phyloP scores from a whole-genome alignment of 64 coral and sea anemone genomes.

The Dendrophyllia cribrosa region DNA sequence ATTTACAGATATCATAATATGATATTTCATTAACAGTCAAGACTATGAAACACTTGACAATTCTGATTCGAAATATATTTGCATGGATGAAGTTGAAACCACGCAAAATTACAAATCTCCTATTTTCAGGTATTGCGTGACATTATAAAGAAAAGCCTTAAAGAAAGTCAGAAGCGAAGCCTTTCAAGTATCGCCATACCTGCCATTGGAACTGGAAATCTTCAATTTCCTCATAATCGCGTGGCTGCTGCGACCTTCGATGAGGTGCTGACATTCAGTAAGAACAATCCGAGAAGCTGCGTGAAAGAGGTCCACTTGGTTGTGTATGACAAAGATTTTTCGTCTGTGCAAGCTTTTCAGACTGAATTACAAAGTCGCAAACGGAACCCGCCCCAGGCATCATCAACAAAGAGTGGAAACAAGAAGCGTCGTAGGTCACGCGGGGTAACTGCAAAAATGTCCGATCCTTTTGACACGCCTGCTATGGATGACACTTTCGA shows the following conservation, averaged over 20 bases:
- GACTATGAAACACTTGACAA: too few relatives aligned
- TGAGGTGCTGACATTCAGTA: slow-evolving; percentile 39
- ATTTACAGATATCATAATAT: too few relatives aligned
- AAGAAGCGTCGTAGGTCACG: neutral
- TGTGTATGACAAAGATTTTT: slow-evolving; percentile 44
- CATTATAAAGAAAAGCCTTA: slow-evolving; percentile 46
- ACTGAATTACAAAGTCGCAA: slow-evolving; percentile 12
- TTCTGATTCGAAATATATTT: too few relatives aligned
- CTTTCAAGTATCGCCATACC: slow-evolving; percentile 36
- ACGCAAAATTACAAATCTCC: too few relatives aligned
- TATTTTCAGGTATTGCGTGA: slow-evolving; percentile 22
- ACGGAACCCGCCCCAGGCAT: neutral
- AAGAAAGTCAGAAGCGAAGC: slow-evolving; percentile 15
- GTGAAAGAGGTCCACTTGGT: slow-evolving; percentile 48
- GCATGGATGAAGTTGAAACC: too few relatives aligned
- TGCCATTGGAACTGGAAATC: slow-evolving; percentile 63
- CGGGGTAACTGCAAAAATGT: neutral
- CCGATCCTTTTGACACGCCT: too few relatives aligned
- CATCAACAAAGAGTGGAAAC: neutral
- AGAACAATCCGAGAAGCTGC: neutral
- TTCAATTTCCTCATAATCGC: slow-evolving; percentile 23
- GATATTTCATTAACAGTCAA: too few relatives aligned
- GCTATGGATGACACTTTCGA: neutral
- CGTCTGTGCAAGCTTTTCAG: slow-evolving; percentile 50
- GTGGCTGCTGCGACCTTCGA: slow-evolving; percentile 55